phyloP scores from a whole-genome alignment of 64 coral and sea anemone species.

The Hydrozoanthus tunicans region DNA sequence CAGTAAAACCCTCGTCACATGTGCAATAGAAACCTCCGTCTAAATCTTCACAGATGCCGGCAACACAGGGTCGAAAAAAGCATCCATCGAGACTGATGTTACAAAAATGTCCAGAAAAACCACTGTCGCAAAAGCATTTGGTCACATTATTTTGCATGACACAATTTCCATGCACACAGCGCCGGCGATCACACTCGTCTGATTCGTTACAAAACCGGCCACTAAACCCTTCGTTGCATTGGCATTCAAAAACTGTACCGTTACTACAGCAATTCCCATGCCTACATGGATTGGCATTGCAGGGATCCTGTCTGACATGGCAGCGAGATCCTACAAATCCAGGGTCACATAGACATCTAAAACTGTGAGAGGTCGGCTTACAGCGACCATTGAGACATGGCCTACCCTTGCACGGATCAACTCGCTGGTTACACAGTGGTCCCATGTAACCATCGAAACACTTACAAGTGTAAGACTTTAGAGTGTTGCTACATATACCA shows the following conservation, averaged over 20 bases:
- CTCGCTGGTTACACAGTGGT: conserved; percentile 12
- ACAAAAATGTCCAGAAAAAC: conserved; percentile 29
- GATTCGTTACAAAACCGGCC: conserved; percentile 47
- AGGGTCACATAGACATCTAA: conserved; percentile 1
- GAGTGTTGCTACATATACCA: conserved; percentile 29
- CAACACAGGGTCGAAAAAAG: conserved; percentile 49
- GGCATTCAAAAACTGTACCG: conserved; percentile 46
- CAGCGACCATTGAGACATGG: conserved; percentile 30
- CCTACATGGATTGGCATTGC: not conserved
- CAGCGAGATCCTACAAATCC: conserved; percentile 35
- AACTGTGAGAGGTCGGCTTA: not conserved
- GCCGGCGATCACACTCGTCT: conserved; percentile 8
- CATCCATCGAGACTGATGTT: conserved; percentile 50
- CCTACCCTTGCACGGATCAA: not conserved
- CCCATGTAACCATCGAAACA: conserved; percentile 30
- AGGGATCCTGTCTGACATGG: conserved; percentile 9
- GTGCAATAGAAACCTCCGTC: conserved; percentile 63
- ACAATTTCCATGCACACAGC: conserved; percentile 12
- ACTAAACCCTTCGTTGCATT: conserved; percentile 39
- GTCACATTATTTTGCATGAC: not conserved
- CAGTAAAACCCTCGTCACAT: conserved; percentile 51
- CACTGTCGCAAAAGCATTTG: conserved; percentile 9
- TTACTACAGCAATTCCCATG: conserved; percentile 30
- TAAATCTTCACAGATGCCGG: conserved; percentile 50
- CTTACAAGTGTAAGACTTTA: not conserved